Evolutionary conservation across 2,888 invertebrate genomes (phyloP).

Genomic region (Apamea sordens): DNA sequence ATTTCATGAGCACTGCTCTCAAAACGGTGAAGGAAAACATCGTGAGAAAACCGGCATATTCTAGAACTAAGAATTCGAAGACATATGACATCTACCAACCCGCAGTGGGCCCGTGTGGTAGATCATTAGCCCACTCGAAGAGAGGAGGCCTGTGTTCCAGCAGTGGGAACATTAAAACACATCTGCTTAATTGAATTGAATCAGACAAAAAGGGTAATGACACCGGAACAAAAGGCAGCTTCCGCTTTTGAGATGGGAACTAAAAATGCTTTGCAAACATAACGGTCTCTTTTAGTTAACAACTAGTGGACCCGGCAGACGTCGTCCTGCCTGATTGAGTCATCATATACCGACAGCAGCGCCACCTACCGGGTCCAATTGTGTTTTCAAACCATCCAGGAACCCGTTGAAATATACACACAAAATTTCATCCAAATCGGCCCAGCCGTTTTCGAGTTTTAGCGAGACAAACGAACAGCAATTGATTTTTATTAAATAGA

Average conservation of each 20-base stretch:
- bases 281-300: not conserved
- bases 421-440: no score
- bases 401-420: no score
- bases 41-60: not conserved
- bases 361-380: no score
- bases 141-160: no score
- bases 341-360: no score
- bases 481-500: no score
- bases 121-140: no score
- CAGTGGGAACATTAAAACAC: not conserved
- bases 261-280: conserved; percentile 11
- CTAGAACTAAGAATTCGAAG: not conserved
- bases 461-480: no score
- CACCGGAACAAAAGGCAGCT: conserved; percentile 16
- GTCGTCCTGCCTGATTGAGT: no score
- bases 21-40: not conserved
- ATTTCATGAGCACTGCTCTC: not conserved
- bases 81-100: no score
- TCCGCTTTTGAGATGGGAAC: conserved; percentile 1
- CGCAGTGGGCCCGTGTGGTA: not conserved
- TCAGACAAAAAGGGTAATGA: conserved; percentile 20
- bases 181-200: not conserved
- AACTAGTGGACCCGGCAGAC: not conserved
- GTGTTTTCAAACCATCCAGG: no score
- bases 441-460: no score